A percentile compares a stretch with the other conserved stretches of the same genome.
Evolutionary conservation across 2,113 vertebrate genomes (phyloP).

Genomic region (Copsychus sechellarum): DNA sequence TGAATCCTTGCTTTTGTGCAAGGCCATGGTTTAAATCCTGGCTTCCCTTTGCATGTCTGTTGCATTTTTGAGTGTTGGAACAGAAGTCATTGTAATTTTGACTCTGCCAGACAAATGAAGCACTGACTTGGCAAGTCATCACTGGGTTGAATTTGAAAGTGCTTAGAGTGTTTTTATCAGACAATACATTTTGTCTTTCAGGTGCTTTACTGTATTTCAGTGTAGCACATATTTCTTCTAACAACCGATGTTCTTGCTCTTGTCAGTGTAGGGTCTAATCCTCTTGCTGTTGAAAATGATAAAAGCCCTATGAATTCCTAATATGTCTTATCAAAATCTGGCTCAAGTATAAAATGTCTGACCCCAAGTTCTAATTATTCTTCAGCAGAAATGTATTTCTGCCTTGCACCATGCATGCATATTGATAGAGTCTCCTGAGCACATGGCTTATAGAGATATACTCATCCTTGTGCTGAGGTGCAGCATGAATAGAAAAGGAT

Average conservation of each 20-base stretch:
- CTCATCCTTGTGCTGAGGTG: background rate
- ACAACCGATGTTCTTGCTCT: conserved; percentile 45
- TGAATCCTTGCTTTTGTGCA: background rate
- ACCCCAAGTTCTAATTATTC: conserved; percentile 39
- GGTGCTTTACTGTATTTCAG: conserved; percentile 11
- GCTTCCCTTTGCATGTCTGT: background rate
- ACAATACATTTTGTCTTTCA: background rate
- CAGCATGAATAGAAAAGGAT: background rate
- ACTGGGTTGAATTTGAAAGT: conserved; percentile 40
- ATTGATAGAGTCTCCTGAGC: conserved; percentile 7
- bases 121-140: background rate
- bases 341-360: conserved; percentile 34
- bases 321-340: conserved; percentile 63
- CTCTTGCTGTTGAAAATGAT: conserved; percentile 42
- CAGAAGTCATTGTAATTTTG: background rate
- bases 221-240: conserved; percentile 16
- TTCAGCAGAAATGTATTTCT: conserved; percentile 20
- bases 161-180: conserved; percentile 24
- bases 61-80: background rate
- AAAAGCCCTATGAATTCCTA: conserved; percentile 59
- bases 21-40: background rate
- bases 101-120: conserved; percentile 17
- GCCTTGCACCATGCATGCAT: background rate
- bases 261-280: conserved; percentile 50
- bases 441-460: background rate